phyloP scores from a whole-genome alignment of 2,113 vertebrate species.

The Clarias macrocephalus region DNA sequence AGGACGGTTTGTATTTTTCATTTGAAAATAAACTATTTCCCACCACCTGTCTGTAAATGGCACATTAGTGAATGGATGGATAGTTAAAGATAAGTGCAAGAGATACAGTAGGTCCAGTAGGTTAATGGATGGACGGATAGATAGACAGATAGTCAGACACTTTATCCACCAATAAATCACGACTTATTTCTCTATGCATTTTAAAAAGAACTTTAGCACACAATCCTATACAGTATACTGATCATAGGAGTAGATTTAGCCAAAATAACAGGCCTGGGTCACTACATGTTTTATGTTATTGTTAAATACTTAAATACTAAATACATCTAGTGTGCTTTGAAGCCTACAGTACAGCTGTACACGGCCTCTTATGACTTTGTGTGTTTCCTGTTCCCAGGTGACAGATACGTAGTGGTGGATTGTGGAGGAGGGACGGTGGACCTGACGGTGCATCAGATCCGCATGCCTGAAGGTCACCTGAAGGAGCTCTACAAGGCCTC shows the following conservation, averaged over 20 bases:
- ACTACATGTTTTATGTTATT: neutral
- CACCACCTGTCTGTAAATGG: neutral
- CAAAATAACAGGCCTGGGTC: neutral
- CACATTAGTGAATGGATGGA: neutral
- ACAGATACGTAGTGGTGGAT: conserved; percentile 96
- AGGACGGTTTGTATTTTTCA: neutral
- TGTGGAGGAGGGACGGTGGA: conserved; percentile 97
- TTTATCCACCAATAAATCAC: neutral
- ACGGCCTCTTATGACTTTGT: neutral
- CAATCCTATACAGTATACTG: neutral
- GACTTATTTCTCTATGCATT: neutral
- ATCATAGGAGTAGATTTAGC: neutral
- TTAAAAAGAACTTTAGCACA: neutral
- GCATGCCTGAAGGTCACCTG: conserved; percentile 93
- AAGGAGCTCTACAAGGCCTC: conserved; percentile 98
- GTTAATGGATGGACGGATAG: neutral
- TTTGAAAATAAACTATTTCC: neutral
- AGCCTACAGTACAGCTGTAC: no score
- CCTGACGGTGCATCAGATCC: conserved; percentile 96
- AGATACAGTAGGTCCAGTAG: neutral
- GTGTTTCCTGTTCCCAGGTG: conserved; percentile 71
- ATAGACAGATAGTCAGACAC: neutral
- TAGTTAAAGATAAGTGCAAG: neutral
- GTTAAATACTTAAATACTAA: neutral
- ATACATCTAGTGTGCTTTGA: neutral